Evolutionary conservation across 2,797 vertebrate genomes (phyloP).

Genomic region (Catostomus latipinnis): DNA sequence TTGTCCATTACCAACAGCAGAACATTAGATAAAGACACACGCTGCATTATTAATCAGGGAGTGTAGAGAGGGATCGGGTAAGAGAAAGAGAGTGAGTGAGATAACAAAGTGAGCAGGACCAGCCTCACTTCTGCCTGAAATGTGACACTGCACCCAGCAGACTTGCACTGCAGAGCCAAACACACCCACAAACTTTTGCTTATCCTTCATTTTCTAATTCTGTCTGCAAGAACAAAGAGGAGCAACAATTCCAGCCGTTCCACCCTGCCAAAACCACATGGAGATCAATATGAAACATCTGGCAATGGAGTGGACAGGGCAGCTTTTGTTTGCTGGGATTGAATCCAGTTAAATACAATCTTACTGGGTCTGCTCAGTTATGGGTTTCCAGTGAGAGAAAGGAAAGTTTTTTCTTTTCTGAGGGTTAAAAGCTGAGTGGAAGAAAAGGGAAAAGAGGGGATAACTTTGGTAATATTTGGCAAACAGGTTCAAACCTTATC

Average conservation of each 20-base stretch:
- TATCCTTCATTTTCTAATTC: slow-evolving; percentile 59
- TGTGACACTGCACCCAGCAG: slow-evolving; percentile 59
- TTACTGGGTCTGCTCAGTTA: slow-evolving; percentile 72
- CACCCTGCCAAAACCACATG: slow-evolving; percentile 72
- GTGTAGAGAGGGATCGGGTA: slow-evolving; percentile 16
- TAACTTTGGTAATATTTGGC: slow-evolving; percentile 45
- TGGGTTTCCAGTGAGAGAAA: slow-evolving; percentile 63
- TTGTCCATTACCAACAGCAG: slow-evolving; percentile 65
- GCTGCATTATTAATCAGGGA: slow-evolving; percentile 79
- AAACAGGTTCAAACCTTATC: slow-evolving; percentile 15
- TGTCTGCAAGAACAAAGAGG: slow-evolving; percentile 54
- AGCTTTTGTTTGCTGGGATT: slow-evolving; percentile 73
- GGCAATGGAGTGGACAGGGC: slow-evolving; percentile 74
- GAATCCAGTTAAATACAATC: slow-evolving; percentile 60
- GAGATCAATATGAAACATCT: slow-evolving; percentile 81
- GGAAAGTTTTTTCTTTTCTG: slow-evolving; percentile 69
- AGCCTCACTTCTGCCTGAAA: slow-evolving; percentile 55
- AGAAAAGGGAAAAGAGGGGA: slow-evolving; percentile 20
- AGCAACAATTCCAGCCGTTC: slow-evolving; percentile 68
- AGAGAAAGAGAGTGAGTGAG: slow-evolving; percentile 44
- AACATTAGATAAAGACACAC: slow-evolving; percentile 76
- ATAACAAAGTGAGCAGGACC: slow-evolving; percentile 47
- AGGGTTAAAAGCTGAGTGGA: slow-evolving; percentile 55
- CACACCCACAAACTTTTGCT: slow-evolving; percentile 54
- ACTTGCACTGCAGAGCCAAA: slow-evolving; percentile 37